These are phyloP conservation scores for Gobionotothen gibberifrons DNA, from an alignment of 2,797 vertebrate genomes.

Conservation along the genomic window DNA sequence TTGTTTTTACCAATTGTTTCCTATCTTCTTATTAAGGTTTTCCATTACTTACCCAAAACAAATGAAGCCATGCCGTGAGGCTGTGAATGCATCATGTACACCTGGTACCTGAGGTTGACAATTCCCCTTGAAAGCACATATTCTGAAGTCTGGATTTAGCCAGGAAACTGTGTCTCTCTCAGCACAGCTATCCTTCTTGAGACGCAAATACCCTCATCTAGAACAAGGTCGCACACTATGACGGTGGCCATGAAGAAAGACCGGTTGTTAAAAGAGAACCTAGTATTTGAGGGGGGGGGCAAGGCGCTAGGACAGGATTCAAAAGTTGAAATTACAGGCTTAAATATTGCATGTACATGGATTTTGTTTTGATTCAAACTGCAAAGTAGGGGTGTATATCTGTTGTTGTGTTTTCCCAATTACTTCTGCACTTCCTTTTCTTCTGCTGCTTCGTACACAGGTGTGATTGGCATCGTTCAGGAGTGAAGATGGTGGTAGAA, in stretches of 20 bases:
- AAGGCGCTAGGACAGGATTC: neutral
- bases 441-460: slow-evolving; percentile 5
- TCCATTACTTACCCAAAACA: slow-evolving; percentile 2
- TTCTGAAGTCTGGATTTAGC: slow-evolving; percentile 22
- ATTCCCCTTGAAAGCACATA: slow-evolving; percentile 39
- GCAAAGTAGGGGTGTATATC: neutral
- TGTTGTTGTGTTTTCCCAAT: neutral
- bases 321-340: slow-evolving; percentile 4
- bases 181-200: slow-evolving; percentile 16
- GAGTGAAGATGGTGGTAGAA: neutral
- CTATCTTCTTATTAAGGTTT: slow-evolving; percentile 1
- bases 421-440: slow-evolving; percentile 1
- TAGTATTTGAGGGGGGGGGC: neutral
- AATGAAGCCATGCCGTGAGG: slow-evolving; percentile 3
- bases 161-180: slow-evolving; percentile 35
- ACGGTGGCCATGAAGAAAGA: neutral
- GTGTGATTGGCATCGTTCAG: neutral
- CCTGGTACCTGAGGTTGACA: slow-evolving; percentile 10
- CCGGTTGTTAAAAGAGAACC: neutral
- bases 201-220: slow-evolving; percentile 35
- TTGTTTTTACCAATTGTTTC: neutral
- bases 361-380: slow-evolving; percentile 5
- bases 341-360: neutral
- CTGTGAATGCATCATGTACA: slow-evolving; percentile 14
- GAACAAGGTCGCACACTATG: slow-evolving; percentile 44